A percentile compares a stretch with the other conserved stretches of the same genome.
These are phyloP conservation scores for Hormaphis cornu DNA, from an alignment of 1,140 invertebrate genomes.

Conservation along the genomic window DNA sequence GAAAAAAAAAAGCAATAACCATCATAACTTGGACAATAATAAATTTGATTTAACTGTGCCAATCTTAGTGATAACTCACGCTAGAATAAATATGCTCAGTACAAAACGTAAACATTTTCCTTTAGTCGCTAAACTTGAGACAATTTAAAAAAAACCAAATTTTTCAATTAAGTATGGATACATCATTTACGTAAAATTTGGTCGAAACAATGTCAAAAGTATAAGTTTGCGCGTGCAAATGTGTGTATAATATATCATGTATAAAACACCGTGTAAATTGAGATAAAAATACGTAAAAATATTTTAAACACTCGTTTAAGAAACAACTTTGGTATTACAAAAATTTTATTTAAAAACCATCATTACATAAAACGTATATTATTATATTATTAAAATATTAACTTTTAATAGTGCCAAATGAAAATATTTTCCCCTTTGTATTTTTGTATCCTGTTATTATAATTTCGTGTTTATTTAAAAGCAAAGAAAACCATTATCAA, in stretches of 20 bases:
- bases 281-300: constrained; percentile 1
- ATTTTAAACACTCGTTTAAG: constrained; percentile 8
- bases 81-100: constrained; percentile 14
- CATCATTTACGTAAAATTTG: background rate
- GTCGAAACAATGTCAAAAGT: constrained; percentile 4
- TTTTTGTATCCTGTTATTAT: constrained; percentile 30
- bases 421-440: constrained; percentile 31
- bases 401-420: constrained; percentile 17
- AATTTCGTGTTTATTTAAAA: constrained; percentile 29
- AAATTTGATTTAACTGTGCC: constrained; percentile 12
- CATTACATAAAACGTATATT: too few species aligned
- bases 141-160: constrained; percentile 19
- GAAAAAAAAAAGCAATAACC: constrained; percentile 23
- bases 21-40: constrained; percentile 24
- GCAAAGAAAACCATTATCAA: constrained; percentile 12
- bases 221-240: background rate
- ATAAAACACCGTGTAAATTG: background rate
- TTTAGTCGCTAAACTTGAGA: constrained; percentile 8
- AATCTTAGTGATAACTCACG: constrained; percentile 20
- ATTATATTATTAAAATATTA: background rate
- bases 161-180: constrained; percentile 26
- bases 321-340: constrained; percentile 13
- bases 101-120: background rate
- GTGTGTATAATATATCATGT: background rate
- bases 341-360: constrained; percentile 3